phyloP scores from a whole-genome alignment of 1,140 invertebrate genomes.

The Macrotrachela quadricornifera region DNA sequence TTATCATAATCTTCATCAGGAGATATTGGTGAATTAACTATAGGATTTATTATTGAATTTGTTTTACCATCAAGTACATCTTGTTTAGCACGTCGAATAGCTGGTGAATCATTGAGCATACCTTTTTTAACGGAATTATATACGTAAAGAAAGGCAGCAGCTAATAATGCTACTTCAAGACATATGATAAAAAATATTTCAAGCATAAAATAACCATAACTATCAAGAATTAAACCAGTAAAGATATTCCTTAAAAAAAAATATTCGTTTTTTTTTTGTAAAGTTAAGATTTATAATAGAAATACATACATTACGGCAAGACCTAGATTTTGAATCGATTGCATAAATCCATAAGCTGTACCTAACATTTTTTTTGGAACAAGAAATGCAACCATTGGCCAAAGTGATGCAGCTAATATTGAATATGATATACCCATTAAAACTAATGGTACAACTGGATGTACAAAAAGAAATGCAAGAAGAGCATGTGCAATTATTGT shows the following conservation, averaged over 20 bases:
- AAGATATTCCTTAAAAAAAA: constrained; percentile 17
- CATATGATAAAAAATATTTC: constrained; percentile 79
- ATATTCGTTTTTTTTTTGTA: no score
- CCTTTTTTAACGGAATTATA: no score
- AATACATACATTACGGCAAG: constrained; percentile 58
- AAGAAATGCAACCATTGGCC: constrained; percentile 75
- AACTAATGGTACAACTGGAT: constrained; percentile 63
- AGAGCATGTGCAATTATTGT: constrained; percentile 58
- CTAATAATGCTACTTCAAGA: constrained; percentile 26
- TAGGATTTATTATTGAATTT: no score
- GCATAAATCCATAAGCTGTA: constrained; percentile 87
- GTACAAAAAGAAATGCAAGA: constrained; percentile 60
- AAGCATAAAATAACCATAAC: constrained; percentile 60
- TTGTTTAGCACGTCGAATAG: no score
- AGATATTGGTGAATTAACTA: no score
- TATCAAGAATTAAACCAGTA: constrained; percentile 66
- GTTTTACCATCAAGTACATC: no score
- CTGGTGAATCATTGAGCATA: no score
- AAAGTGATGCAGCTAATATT: constrained; percentile 69
- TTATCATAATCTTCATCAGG: no score
- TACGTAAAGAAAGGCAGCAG: no score
- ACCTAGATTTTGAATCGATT: constrained; percentile 80
- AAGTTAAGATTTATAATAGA: no score
- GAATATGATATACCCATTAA: constrained; percentile 72
- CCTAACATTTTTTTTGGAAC: constrained; percentile 76